Percentiles rank a stretch among this genome's conserved stretches.
These are phyloP conservation scores for Xyliphius kryptos DNA, from an alignment of 2,113 vertebrate genomes.

Conservation along the genomic window DNA sequence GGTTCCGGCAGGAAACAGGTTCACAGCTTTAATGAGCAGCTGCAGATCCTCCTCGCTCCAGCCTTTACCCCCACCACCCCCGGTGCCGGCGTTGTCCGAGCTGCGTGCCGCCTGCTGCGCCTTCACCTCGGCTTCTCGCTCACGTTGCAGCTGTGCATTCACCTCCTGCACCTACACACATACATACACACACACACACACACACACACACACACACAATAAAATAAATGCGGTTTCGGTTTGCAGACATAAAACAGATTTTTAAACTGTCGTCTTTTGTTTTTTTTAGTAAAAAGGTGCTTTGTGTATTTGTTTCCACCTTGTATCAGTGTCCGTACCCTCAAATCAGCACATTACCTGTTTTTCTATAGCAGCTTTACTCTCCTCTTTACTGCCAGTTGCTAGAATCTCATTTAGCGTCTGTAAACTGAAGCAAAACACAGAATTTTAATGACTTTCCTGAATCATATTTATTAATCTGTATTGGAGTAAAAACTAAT, in stretches of 20 bases:
- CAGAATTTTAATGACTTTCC: neutral
- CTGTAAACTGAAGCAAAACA: constrained; percentile 75
- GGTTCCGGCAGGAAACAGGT: constrained; percentile 95
- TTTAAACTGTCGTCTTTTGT: neutral
- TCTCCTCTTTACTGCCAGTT: constrained; percentile 79
- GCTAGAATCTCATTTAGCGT: constrained; percentile 86
- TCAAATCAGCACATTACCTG: constrained; percentile 64
- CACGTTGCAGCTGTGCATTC: constrained; percentile 82
- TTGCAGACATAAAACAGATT: too few relatives aligned
- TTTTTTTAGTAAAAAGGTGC: neutral
- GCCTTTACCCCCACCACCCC: constrained; percentile 74
- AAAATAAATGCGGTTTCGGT: too few relatives aligned
- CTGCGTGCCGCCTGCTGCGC: constrained; percentile 78
- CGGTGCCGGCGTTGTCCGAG: constrained; percentile 74
- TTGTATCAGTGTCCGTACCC: too few relatives aligned
- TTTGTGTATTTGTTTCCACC: neutral
- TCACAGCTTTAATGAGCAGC: constrained; percentile 95
- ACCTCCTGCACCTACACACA: constrained; percentile 81
- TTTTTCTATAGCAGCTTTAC: constrained; percentile 83
- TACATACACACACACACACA: neutral
- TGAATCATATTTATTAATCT: neutral
- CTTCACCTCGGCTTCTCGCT: constrained; percentile 86
- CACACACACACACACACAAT: neutral
- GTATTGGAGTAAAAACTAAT: too few relatives aligned
- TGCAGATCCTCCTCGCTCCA: constrained; percentile 96